A percentile compares a stretch with the other conserved stretches of the same genome.
phyloP scores from a whole-genome alignment of 2,113 vertebrate species.

The Laticauda colubrina region DNA sequence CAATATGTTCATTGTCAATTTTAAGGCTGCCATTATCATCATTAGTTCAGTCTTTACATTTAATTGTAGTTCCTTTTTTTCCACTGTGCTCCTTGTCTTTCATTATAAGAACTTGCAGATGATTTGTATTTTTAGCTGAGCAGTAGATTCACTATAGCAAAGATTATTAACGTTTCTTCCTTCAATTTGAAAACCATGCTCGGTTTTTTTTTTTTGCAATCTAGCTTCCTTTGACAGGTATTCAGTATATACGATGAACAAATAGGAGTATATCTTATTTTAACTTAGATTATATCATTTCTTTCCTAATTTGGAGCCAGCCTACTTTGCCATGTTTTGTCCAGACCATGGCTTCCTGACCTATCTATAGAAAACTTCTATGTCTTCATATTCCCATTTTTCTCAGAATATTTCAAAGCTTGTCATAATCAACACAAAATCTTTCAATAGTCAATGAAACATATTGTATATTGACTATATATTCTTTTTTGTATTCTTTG shows the following conservation, averaged over 20 bases:
- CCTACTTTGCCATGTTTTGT: not conserved
- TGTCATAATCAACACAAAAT: not conserved
- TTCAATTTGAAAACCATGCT: not conserved
- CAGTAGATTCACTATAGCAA: not conserved
- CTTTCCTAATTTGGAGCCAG: not conserved
- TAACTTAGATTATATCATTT: not conserved
- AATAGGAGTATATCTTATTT: not conserved
- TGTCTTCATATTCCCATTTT: not conserved
- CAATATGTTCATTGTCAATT: not conserved
- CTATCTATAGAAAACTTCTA: not conserved
- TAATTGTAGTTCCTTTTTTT: not conserved
- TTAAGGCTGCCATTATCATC: not conserved
- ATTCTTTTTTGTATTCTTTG: not conserved
- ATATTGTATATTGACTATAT: not conserved
- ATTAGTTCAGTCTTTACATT: not conserved
- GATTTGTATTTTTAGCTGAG: not conserved
- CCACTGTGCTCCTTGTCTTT: not conserved
- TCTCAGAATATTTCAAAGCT: not conserved
- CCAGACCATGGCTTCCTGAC: not conserved
- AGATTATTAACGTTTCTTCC: not conserved
- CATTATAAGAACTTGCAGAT: not conserved
- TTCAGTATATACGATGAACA: not conserved
- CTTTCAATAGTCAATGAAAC: not conserved
- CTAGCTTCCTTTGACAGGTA: not conserved
- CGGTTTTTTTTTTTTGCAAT: not conserved